phyloP scores from a whole-genome alignment of 2,888 invertebrate species.

The Limnephilus auricula region DNA sequence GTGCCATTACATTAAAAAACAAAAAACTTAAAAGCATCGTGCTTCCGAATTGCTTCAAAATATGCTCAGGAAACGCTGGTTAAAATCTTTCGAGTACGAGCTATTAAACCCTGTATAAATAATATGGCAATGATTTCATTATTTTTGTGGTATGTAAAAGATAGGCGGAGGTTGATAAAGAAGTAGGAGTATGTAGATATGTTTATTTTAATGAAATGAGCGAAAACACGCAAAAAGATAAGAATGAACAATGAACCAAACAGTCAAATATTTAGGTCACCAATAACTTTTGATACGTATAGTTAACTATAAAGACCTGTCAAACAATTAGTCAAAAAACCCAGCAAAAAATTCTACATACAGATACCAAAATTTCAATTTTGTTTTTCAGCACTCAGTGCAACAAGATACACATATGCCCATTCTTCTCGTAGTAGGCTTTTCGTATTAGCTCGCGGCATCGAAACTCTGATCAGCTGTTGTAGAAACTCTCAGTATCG shows the following conservation, averaged over 20 bases:
- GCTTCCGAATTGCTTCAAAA: too few relatives aligned
- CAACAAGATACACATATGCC: too few relatives aligned
- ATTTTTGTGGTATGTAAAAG: not conserved
- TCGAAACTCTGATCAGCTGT: not conserved
- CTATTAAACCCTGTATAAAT: too few relatives aligned
- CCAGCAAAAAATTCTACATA: too few relatives aligned
- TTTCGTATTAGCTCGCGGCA: not conserved
- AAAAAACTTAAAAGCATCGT: too few relatives aligned
- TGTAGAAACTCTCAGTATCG: too few relatives aligned
- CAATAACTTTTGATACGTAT: not conserved
- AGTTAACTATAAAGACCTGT: not conserved
- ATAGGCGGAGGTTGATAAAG: not conserved
- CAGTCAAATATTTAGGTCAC: not conserved
- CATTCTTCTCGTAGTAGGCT: not conserved
- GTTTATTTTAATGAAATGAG: not conserved
- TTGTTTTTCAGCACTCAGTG: too few relatives aligned
- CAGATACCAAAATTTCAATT: too few relatives aligned
- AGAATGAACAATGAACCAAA: not conserved
- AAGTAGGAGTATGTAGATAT: not conserved
- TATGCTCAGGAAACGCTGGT: too few relatives aligned
- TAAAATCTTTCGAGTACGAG: too few relatives aligned
- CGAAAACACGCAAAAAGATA: not conserved
- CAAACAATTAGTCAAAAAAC: not conserved
- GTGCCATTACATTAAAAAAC: too few relatives aligned
- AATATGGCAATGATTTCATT: not conserved